phyloP scores from a whole-genome alignment of 2,888 invertebrate species.

The Tenthredo amoena region DNA sequence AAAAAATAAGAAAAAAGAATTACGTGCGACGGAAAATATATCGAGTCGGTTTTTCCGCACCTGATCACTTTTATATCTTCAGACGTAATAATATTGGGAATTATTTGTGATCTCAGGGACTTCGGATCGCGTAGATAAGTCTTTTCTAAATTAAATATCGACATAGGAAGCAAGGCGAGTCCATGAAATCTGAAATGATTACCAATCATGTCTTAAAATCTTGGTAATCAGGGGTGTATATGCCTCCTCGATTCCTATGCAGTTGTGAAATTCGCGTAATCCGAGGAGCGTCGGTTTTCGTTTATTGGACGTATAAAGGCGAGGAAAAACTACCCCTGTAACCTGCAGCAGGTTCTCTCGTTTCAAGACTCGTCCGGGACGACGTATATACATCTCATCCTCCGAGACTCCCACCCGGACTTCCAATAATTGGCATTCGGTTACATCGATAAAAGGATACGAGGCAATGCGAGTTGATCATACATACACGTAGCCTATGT shows the following conservation, averaged over 20 bases:
- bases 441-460: conserved; percentile 73
- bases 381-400: not conserved
- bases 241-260: not conserved
- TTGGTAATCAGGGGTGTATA: no score
- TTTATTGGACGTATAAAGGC: conserved; percentile 10
- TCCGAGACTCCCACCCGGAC: not conserved
- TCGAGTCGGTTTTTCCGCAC: no score
- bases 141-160: no score
- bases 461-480: conserved; percentile 20
- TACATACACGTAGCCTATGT: not conserved
- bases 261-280: conserved; percentile 16
- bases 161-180: no score
- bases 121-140: no score
- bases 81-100: no score
- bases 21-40: not conserved
- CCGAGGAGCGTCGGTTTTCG: conserved; percentile 26
- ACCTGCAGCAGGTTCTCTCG: not conserved
- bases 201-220: no score
- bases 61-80: no score
- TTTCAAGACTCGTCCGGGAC: conserved; percentile 9
- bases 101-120: no score
- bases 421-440: conserved; percentile 75
- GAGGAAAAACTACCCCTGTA: conserved; percentile 8
- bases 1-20: not conserved
- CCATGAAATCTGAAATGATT: no score